Evolutionary conservation across 2,888 invertebrate genomes (phyloP), one percentile per base, ranked within the genome.

Genomic region (Hecatera dysodea): DNA sequence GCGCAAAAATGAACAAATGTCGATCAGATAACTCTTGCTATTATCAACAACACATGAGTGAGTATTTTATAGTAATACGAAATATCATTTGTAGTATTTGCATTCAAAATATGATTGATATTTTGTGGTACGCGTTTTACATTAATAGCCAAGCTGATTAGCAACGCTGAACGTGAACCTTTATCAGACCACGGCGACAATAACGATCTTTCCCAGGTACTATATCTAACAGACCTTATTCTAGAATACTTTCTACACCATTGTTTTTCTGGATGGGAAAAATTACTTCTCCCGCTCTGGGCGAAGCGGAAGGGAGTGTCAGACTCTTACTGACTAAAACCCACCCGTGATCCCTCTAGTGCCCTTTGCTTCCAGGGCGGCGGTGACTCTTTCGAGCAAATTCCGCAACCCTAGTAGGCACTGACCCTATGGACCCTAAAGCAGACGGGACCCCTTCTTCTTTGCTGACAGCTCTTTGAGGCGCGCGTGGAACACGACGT

Each of bases 11-110:
- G 15, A 53, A 56, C 52, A 19, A 48, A 61, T 22, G 44, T 42
- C 46, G 46, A 66, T 67, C 9, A 52, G 29, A 75, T 70, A 79
- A 74, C 52, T 78, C 66, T 78, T 53, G 42, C 27, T 70, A 52
- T 66, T 78, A 55, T 56, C 60, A 63, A 61, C 60, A 67, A 72
- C 55, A 55, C 42, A 56, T 36, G 27, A 56, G 17, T 12, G 22
- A 61, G 9, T 52, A 62, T 52, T 62, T 50, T 56, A 67, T 46
- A 46, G 44, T 46, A n/a, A n/a, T n/a, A n/a, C n/a, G n/a, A n/a
- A n/a, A n/a, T 39, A 59, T 55, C 72, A 42, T 29, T 60, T 7
- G 48, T 15, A 63, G 44, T 62, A 60, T 50, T 67, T 67, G 33
- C 29, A 57, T 62, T 70, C 56, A 57, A 66, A 68, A 64, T 61